Percentiles rank a stretch among this genome's conserved stretches.
Evolutionary conservation across 2,113 vertebrate genomes (phyloP).

Genomic region (Globicephala melas): DNA sequence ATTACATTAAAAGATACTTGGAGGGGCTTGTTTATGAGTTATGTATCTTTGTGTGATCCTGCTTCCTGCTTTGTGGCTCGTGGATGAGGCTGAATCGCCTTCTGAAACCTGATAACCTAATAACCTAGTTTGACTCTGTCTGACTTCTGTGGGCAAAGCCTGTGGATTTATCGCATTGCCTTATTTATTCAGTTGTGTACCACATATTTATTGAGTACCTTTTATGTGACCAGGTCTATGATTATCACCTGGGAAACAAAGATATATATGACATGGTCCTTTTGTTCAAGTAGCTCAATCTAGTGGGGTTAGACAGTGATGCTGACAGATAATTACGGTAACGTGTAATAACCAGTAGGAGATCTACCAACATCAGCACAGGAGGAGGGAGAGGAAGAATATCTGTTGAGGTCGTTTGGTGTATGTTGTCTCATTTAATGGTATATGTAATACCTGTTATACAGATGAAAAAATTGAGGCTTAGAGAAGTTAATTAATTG

Average conservation of each 20-base stretch:
- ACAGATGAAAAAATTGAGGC: not conserved
- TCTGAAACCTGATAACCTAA: conserved; percentile 22
- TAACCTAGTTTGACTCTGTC: conserved; percentile 28
- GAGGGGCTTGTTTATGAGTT: conserved; percentile 36
- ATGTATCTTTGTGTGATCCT: not conserved
- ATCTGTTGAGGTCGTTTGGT: not conserved
- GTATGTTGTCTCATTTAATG: not conserved
- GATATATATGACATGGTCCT: not conserved
- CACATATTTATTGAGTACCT: not conserved
- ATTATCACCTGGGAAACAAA: not conserved
- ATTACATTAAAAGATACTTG: conserved; percentile 37
- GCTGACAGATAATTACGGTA: not conserved
- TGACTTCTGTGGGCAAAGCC: not conserved
- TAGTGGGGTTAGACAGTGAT: not conserved
- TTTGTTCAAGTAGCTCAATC: not conserved
- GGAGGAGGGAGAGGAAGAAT: not conserved
- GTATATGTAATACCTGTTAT: not conserved
- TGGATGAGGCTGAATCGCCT: conserved; percentile 33
- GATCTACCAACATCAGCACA: not conserved
- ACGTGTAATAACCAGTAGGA: not conserved
- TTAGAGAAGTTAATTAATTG: not conserved
- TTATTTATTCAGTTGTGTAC: not conserved
- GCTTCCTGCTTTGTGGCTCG: conserved; percentile 34
- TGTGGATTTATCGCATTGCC: not conserved
- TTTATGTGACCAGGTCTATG: not conserved